A percentile compares a stretch with the other conserved stretches of the same genome.
Conservation (phyloP, 2,797 vertebrate genomes). For the Botia kubotai region DNA sequence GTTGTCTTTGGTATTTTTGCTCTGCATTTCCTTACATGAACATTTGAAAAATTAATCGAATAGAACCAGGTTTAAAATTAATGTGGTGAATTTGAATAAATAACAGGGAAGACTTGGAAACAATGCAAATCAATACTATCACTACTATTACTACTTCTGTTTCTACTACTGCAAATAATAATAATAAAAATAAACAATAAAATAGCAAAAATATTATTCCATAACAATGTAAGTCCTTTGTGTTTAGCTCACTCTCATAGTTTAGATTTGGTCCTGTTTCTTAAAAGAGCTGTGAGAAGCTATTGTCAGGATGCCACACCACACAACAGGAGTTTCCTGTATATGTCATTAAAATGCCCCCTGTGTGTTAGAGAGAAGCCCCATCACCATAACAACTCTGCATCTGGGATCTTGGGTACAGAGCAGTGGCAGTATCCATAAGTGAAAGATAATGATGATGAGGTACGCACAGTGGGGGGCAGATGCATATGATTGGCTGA, state of each 20-base stretch:
- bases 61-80: conserved; percentile 2
- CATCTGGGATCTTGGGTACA: conserved; percentile 68
- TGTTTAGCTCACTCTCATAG: conserved; percentile 61
- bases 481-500: conserved; percentile 71
- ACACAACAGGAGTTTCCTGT: conserved; percentile 66
- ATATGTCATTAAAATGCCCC: conserved; percentile 66
- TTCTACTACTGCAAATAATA: not conserved
- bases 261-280: conserved; percentile 70
- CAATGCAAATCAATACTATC: not conserved
- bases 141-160: conserved; percentile 7
- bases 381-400: conserved; percentile 68
- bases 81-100: conserved; percentile 40
- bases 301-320: conserved; percentile 55
- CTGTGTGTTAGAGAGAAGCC: conserved; percentile 58
- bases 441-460: conserved; percentile 68
- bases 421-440: conserved; percentile 65
- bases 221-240: conserved; percentile 47
- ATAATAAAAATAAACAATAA: conserved; percentile 59
- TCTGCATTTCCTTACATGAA: not conserved
- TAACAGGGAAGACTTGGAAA: not conserved
- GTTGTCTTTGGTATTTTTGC: conserved; percentile 1
- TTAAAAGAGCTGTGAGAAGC: conserved; percentile 61
- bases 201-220: conserved; percentile 46
- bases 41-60: not conserved
- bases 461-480: conserved; percentile 67